Base-by-base conservation (phyloP, 1,140 invertebrate genomes). In the Drosophila willistoni region DNA sequence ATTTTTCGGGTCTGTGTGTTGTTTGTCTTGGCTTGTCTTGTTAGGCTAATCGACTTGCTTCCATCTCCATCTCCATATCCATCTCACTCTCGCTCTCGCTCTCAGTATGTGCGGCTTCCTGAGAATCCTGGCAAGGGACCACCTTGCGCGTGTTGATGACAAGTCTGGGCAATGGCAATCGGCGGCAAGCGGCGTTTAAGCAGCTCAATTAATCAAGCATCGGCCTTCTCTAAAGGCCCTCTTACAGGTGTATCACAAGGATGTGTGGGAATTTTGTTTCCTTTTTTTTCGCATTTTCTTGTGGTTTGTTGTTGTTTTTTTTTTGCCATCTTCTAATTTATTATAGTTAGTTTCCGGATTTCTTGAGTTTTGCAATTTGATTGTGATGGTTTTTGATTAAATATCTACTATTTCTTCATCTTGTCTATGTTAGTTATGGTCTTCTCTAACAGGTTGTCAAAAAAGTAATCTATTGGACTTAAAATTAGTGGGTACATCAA, bases 31-130 rank as follows among this genome's bases (percentile, higher is more conserved):
- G 56, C 44, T 60, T 84, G 85, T 84, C 84, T 89, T 89, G 84
- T 89, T 89, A 84, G 85, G 84, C 84, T 89, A 89, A 89, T 89
- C 89, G 84, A 89, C 76, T 89, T 81, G 74, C 66, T 68, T 61
- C 71, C 56, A 60, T 64, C 61, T 62, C 64, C 4, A 29, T 29
- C 61, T 62, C 64, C 4, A 29, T 29, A 29, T 29, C 29, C 29
- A 29, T 29, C n/a, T 42, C 17, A 17, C 14, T 47, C 42, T 44
- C 14, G 19, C 14, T 47, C 44, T 3, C 19, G 7, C 36, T 19
- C 17, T 14, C 22, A 25, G 29, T 29, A 29, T 29, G 29, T 6
- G 29, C 6, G 29, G 29, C 14, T 51, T 22, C 19, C 39, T 44
- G 56, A 39, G 55, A 22, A 34, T 67, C 66, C 64, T 65, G 65